Conservation (phyloP, 2,113 vertebrate genomes). For the Corydoras sp. region DNA sequence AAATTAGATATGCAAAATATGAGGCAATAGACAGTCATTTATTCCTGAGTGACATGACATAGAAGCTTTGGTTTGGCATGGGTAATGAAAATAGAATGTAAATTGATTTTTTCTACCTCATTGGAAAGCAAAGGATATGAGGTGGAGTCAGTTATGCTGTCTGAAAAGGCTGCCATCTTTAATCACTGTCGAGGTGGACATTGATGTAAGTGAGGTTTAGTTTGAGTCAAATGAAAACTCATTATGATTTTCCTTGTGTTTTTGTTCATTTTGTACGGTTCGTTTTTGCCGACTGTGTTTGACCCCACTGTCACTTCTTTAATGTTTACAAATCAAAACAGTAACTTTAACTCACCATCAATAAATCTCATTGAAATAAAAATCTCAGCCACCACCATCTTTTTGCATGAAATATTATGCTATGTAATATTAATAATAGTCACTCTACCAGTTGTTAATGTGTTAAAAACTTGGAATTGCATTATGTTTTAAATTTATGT, state of each 20-base stretch:
- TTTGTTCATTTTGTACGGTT: too few relatives aligned
- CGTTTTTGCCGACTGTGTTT: too few relatives aligned
- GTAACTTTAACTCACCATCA: too few relatives aligned
- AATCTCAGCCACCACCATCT: too few relatives aligned
- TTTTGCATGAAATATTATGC: too few relatives aligned
- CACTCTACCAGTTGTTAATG: too few relatives aligned
- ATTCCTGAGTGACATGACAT: constrained; percentile 32
- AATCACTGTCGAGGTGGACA: constrained; percentile 31
- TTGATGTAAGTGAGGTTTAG: not conserved
- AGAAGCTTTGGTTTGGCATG: constrained; percentile 14
- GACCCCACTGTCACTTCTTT: too few relatives aligned
- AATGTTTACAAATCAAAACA: too few relatives aligned
- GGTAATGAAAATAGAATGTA: constrained; percentile 39
- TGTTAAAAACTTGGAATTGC: too few relatives aligned
- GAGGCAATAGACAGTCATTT: constrained; percentile 23
- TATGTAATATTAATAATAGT: too few relatives aligned
- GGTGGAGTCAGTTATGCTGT: constrained; percentile 18
- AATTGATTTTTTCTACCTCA: constrained; percentile 36
- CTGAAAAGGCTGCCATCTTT: constrained; percentile 27
- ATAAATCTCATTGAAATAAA: too few relatives aligned
- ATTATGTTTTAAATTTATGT: too few relatives aligned
- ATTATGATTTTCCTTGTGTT: not conserved
- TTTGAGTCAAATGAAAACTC: constrained; percentile 2
- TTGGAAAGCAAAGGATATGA: constrained; percentile 23
- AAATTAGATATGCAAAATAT: not conserved